Evolutionary conservation across 2,113 vertebrate species (phyloP).

Genomic region (Cettia cetti): DNA sequence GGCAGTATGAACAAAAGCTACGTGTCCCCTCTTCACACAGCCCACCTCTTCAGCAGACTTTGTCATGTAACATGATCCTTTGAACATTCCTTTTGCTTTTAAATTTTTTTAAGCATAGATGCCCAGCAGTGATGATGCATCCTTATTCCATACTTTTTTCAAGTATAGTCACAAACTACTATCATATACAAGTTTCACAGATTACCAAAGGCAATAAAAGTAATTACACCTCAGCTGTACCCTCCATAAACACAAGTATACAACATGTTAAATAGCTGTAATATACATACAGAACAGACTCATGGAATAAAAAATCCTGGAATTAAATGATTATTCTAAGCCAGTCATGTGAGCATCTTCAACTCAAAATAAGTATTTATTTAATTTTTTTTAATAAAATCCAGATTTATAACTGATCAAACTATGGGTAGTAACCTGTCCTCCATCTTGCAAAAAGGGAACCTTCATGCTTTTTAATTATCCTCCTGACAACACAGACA

Average conservation of each 20-base stretch:
- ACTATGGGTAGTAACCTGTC: not conserved
- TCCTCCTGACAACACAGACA: accelerated
- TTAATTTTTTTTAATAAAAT: not conserved
- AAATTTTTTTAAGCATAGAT: not conserved
- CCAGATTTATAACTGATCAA: not conserved
- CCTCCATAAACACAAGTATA: not conserved
- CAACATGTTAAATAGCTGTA: not conserved
- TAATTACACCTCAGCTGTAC: not conserved
- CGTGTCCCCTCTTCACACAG: not conserved
- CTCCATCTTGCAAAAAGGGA: not conserved
- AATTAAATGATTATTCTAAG: not conserved
- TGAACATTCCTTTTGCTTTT: not conserved
- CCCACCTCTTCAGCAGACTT: not conserved
- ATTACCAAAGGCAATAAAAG: not conserved
- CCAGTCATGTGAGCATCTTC: not conserved
- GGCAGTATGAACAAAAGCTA: not conserved
- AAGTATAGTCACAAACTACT: not conserved
- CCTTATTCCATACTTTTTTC: not conserved
- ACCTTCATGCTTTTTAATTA: not conserved
- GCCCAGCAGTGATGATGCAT: not conserved
- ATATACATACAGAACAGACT: not conserved
- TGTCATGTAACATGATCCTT: not conserved
- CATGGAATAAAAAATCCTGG: not conserved
- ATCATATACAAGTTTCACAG: not conserved
- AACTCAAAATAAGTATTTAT: not conserved